phyloP scores from a whole-genome alignment of 2,888 invertebrate species.

The Octonoba sinensis region DNA sequence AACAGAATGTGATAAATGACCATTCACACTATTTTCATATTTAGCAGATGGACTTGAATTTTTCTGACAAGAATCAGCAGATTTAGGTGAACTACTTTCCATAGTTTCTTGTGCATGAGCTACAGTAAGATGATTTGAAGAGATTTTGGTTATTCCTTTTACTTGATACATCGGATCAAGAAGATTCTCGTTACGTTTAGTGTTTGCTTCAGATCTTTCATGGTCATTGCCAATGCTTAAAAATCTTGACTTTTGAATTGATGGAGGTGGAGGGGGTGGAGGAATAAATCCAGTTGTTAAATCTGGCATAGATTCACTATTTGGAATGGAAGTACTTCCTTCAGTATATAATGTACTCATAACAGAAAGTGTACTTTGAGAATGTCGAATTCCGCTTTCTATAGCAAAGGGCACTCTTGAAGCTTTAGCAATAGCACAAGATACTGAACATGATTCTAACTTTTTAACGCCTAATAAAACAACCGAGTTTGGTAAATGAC shows the following conservation, averaged over 20 bases:
- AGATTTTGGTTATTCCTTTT: slow-evolving; percentile 20
- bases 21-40: neutral
- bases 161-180: slow-evolving; percentile 25
- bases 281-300: slow-evolving; percentile 65
- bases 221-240: slow-evolving; percentile 26
- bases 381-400: slow-evolving; percentile 67
- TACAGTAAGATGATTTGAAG: slow-evolving; percentile 16
- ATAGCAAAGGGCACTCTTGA: slow-evolving; percentile 44
- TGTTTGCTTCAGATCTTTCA: slow-evolving; percentile 8
- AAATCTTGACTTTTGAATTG: slow-evolving; percentile 36
- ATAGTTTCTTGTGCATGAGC: slow-evolving; percentile 1
- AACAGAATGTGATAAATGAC: neutral
- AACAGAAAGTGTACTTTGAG: slow-evolving; percentile 70
- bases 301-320: slow-evolving; percentile 70
- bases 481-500: slow-evolving; percentile 39
- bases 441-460: slow-evolving; percentile 50
- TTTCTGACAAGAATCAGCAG: neutral
- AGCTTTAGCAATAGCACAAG: slow-evolving; percentile 44
- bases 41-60: neutral
- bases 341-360: slow-evolving; percentile 66
- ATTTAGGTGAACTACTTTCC: neutral
- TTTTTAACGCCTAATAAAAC: slow-evolving; percentile 63
- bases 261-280: slow-evolving; percentile 65
- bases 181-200: slow-evolving; percentile 2
- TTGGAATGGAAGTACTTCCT: slow-evolving; percentile 67